Evolutionary conservation across 2,888 invertebrate species (phyloP).

Genomic region (Synergus japonicus): DNA sequence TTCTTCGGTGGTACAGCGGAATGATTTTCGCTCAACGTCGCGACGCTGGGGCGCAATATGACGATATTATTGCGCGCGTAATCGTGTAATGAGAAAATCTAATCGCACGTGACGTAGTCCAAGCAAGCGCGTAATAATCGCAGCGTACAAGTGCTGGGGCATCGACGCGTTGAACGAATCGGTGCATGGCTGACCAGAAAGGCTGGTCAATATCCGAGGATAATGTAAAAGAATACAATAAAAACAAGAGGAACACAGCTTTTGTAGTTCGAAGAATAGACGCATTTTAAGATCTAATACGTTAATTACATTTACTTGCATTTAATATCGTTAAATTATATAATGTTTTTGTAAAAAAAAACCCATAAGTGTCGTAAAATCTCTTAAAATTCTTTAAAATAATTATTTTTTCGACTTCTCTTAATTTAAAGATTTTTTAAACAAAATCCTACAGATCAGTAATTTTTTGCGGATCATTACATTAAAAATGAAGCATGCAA

Average conservation of each 20-base stretch:
- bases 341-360: no score
- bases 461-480: background rate
- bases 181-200: constrained; percentile 57
- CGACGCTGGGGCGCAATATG: constrained; percentile 28
- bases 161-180: constrained; percentile 60
- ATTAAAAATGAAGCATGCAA: background rate
- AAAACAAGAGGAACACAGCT: background rate
- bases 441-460: no score
- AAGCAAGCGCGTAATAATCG: constrained; percentile 45
- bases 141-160: constrained; percentile 37
- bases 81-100: constrained; percentile 57
- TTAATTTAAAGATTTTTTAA: no score
- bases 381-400: no score
- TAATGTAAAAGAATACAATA: background rate
- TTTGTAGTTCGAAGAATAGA: background rate
- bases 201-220: constrained; percentile 45
- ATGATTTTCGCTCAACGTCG: constrained; percentile 50
- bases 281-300: background rate
- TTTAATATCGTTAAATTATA: no score
- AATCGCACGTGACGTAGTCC: constrained; percentile 51
- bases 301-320: background rate
- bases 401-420: no score
- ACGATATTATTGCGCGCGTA: constrained; percentile 51
- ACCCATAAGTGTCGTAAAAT: no score
- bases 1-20: constrained; percentile 30